phyloP scores from a whole-genome alignment of 2,888 invertebrate species.

The Eupithecia pulchellata region DNA sequence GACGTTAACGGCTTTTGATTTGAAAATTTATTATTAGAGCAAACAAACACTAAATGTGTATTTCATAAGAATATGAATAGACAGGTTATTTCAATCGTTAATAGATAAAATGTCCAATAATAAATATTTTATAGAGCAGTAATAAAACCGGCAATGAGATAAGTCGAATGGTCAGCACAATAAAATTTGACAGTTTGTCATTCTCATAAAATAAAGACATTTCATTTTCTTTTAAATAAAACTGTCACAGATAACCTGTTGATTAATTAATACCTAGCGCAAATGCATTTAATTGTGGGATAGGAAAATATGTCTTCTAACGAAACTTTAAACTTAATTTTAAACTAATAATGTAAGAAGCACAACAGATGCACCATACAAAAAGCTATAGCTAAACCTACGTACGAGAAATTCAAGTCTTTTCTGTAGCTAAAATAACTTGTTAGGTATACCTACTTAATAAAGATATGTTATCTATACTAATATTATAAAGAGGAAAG shows the following conservation, averaged over 20 bases:
- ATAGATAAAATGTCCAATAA: constrained; percentile 72
- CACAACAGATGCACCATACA: constrained; percentile 17
- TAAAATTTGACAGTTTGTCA: constrained; percentile 78
- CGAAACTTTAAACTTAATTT: constrained; percentile 7
- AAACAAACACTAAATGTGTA: constrained; percentile 69
- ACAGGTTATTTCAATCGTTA: constrained; percentile 72
- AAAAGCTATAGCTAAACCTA: background rate
- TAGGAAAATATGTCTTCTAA: constrained; percentile 16
- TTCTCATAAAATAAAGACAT: constrained; percentile 61
- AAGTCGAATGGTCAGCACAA: constrained; percentile 63
- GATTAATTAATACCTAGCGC: constrained; percentile 38
- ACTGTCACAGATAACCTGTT: constrained; percentile 44
- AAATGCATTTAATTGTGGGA: constrained; percentile 13
- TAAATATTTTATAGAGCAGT: constrained; percentile 78
- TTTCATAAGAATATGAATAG: constrained; percentile 78
- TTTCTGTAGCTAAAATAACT: background rate
- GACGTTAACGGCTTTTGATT: constrained; percentile 64
- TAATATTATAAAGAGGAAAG: no score
- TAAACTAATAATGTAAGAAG: constrained; percentile 7
- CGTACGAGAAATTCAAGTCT: background rate
- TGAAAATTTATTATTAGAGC: constrained; percentile 64
- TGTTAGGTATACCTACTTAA: no score
- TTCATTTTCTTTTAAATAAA: constrained; percentile 43
- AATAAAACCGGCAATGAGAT: constrained; percentile 71
- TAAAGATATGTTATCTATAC: no score